Conservation (phyloP, 2,797 vertebrate genomes). For the Chiloscyllium punctatum region DNA sequence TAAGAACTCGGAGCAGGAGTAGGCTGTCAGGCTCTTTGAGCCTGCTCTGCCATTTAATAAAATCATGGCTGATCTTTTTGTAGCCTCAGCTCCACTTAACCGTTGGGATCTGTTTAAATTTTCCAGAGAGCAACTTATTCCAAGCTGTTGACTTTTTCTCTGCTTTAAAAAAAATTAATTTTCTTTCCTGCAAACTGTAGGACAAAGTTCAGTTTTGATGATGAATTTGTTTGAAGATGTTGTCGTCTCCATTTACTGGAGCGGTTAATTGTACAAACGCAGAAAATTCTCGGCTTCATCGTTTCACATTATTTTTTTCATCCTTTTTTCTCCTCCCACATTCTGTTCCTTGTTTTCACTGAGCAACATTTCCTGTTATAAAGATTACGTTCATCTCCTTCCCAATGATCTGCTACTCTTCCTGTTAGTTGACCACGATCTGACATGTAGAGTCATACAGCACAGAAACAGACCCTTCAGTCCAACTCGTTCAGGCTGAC, state of each 20-base stretch:
- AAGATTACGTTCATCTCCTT: background rate
- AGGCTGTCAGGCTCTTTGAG: no score
- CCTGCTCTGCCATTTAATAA: no score
- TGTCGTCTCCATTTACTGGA: background rate
- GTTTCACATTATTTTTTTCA: background rate
- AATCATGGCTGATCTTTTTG: no score
- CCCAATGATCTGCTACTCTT: background rate
- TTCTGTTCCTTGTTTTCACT: background rate
- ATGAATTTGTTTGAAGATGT: conserved; percentile 3
- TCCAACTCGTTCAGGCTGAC: no score
- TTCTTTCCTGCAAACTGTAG: background rate
- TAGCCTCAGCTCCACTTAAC: no score
- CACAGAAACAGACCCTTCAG: no score
- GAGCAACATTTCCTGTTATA: background rate
- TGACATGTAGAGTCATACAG: no score
- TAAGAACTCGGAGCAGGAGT: no score
- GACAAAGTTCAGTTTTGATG: background rate
- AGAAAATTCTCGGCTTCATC: background rate
- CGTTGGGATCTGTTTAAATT: background rate
- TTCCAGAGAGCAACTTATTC: background rate
- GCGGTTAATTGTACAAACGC: background rate
- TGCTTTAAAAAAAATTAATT: background rate
- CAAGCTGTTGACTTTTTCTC: no score
- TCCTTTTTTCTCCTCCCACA: background rate
- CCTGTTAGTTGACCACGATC: background rate